Conservation (phyloP, 2,113 vertebrate species). For the Carassius carassius region DNA sequence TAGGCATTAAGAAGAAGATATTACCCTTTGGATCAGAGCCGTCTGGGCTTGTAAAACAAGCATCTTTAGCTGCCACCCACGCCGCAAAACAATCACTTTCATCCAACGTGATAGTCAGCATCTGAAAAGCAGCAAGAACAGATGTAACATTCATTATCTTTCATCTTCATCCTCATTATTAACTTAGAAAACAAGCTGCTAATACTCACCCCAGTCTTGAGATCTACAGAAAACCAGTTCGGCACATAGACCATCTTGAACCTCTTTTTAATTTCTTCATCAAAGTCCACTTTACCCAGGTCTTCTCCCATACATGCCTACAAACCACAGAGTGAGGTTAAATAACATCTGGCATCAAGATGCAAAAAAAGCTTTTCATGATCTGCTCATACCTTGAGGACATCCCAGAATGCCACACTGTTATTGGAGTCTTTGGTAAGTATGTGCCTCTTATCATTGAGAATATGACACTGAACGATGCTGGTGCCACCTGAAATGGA, state of each 20-base stretch:
- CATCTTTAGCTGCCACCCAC: slow-evolving; percentile 98
- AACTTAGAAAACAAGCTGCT: not conserved
- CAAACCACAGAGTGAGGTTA: slow-evolving; percentile 24
- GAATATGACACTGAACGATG: slow-evolving; percentile 98
- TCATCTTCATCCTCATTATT: not conserved
- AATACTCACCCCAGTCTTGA: slow-evolving; percentile 94
- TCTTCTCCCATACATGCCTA: slow-evolving; percentile 98
- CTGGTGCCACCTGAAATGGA: slow-evolving; percentile 87
- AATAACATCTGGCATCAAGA: not conserved
- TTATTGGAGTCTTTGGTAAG: slow-evolving; percentile 99
- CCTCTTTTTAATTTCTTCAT: slow-evolving; percentile 97
- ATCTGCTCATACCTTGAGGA: slow-evolving; percentile 85
- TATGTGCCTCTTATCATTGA: slow-evolving; percentile 98
- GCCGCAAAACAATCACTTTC: slow-evolving; percentile 98
- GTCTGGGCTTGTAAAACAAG: slow-evolving; percentile 93
- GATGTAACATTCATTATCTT: not conserved
- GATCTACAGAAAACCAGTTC: slow-evolving; percentile 99
- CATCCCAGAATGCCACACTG: slow-evolving; percentile 97
- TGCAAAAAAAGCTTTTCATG: not conserved
- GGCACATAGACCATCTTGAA: slow-evolving; percentile 99
- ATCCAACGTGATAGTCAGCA: slow-evolving; percentile 97
- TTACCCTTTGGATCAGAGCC: slow-evolving; percentile 96
- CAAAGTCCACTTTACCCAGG: slow-evolving; percentile 96
- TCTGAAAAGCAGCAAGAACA: slow-evolving; percentile 72
- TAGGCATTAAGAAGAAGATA: slow-evolving; percentile 52